Evolutionary conservation across 2,113 vertebrate genomes (phyloP).

Genomic region (Laticauda colubrina): DNA sequence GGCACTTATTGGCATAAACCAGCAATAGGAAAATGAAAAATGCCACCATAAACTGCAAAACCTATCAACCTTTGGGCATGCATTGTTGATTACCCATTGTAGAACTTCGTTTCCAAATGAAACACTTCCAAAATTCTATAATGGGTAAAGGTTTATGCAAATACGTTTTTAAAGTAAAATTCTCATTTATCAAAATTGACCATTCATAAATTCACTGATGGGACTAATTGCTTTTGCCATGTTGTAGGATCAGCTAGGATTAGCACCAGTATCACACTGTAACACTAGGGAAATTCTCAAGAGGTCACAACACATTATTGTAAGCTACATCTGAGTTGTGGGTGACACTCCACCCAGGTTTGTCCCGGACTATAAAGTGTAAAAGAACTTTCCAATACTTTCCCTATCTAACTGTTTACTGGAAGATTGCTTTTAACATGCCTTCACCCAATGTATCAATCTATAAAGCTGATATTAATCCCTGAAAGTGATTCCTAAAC

Average conservation of each 20-base stretch:
- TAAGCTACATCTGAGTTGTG: background rate
- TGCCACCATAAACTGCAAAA: background rate
- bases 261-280: background rate
- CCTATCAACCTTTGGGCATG: background rate
- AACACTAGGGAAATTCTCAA: background rate
- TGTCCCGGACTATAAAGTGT: background rate
- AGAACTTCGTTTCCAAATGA: constrained; percentile 26
- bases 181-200: background rate
- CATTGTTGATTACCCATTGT: constrained; percentile 19
- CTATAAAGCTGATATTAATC: background rate
- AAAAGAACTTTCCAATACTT: background rate
- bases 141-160: background rate
- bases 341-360: background rate
- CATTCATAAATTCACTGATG: background rate
- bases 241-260: background rate
- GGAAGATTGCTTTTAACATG: background rate
- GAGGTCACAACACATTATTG: background rate
- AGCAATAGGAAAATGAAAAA: background rate
- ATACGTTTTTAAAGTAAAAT: background rate
- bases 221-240: background rate
- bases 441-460: background rate
- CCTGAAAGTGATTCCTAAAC: background rate
- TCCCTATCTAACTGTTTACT: background rate
- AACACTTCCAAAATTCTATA: constrained; percentile 52
- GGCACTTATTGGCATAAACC: background rate